Conservation (phyloP, 2,113 vertebrate genomes). For the Jacana jacana region DNA sequence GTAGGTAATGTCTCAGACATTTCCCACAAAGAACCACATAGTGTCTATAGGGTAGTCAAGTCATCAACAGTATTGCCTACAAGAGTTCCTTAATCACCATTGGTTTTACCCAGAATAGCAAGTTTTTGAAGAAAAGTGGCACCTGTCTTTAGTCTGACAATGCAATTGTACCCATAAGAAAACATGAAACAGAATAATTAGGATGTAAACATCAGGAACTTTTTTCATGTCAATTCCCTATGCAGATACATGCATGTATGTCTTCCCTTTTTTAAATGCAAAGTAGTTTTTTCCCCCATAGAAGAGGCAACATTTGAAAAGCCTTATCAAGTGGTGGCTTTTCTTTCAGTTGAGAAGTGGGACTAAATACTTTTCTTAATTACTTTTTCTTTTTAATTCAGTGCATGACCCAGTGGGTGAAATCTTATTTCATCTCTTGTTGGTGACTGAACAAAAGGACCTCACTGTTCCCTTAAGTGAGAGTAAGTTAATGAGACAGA, state of each 20-base stretch:
- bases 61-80: accelerated
- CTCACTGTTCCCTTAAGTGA: neutral
- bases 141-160: neutral
- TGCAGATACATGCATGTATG: accelerated
- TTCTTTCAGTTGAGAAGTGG: neutral
- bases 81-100: neutral
- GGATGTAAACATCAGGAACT: neutral
- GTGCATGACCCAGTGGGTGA: neutral
- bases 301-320: neutral
- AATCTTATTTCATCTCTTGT: neutral
- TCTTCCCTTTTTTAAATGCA: neutral
- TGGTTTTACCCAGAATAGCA: neutral
- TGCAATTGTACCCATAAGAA: neutral
- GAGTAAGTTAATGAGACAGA: neutral
- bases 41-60: neutral
- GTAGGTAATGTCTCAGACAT: neutral
- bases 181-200: neutral
- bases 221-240: neutral
- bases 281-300: neutral
- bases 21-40: accelerated
- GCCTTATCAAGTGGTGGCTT: neutral
- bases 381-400: neutral
- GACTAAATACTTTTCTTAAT: neutral
- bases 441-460: neutral
- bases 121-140: neutral